phyloP scores from a whole-genome alignment of 2,888 invertebrate species.

The Synergus japonicus region DNA sequence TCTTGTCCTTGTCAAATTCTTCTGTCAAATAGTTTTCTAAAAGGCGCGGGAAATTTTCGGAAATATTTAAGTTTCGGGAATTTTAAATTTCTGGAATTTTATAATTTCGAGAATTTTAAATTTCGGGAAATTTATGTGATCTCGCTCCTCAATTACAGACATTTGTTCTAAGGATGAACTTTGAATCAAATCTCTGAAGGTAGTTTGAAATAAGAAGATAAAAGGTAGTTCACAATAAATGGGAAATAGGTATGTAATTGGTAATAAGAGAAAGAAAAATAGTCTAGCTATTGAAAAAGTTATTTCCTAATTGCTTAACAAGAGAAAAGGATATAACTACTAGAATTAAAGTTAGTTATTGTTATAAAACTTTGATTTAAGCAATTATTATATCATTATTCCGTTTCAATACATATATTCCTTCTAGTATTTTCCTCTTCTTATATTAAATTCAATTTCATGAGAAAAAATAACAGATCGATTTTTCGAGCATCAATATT shows the following conservation, averaged over 20 bases:
- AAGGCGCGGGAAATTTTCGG: background rate
- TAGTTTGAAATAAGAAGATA: background rate
- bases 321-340: background rate
- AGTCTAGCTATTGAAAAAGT: background rate
- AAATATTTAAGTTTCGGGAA: no score
- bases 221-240: background rate
- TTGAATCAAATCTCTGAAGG: no score
- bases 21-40: no score
- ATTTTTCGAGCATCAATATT: background rate
- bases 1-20: constrained; percentile 1
- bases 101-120: no score
- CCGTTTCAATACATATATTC: background rate
- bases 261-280: constrained; percentile 31
- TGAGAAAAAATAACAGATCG: background rate
- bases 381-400: background rate
- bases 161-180: no score
- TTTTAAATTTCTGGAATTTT: no score
- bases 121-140: no score
- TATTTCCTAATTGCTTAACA: constrained; percentile 6
- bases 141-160: no score
- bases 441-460: background rate
- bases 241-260: background rate
- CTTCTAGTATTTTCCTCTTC: background rate
- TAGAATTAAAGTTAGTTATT: background rate
- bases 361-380: background rate